Evolutionary conservation across 2,113 vertebrate genomes (phyloP).

Genomic region (Glareola pratincola): DNA sequence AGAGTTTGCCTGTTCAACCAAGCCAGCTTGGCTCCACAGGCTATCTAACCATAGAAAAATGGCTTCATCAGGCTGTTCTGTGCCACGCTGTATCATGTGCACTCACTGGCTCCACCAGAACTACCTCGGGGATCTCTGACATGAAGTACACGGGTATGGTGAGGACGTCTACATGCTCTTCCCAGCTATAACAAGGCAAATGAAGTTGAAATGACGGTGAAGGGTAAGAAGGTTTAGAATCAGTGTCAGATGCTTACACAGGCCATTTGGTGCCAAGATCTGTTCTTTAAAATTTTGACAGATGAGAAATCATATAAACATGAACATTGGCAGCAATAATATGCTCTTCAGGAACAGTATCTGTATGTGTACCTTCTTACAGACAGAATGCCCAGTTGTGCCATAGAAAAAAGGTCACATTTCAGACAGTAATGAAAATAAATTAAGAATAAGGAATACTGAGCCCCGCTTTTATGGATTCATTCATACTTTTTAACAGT

Average conservation of each 20-base stretch:
- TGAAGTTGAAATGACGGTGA: neutral
- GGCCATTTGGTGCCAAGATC: neutral
- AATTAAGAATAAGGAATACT: neutral
- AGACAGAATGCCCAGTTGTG: neutral
- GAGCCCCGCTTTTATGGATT: neutral
- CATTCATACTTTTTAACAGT: neutral
- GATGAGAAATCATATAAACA: neutral
- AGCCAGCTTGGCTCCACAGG: neutral
- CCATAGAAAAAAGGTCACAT: neutral
- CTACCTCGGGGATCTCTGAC: neutral
- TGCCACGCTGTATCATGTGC: neutral
- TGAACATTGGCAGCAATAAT: neutral
- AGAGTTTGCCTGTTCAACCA: neutral
- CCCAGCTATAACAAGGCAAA: neutral
- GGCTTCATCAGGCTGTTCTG: neutral
- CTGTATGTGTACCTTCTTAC: neutral
- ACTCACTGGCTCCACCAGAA: neutral
- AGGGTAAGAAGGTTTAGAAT: neutral
- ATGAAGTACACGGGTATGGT: neutral
- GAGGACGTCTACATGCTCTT: neutral
- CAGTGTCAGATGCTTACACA: neutral
- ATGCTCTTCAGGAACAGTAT: neutral
- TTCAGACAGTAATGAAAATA: neutral
- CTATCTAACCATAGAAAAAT: neutral
- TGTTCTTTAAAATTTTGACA: neutral